These are phyloP conservation scores for Acanthosepion lycidas DNA, from an alignment of 2,888 invertebrate species.

Conservation along the genomic window DNA sequence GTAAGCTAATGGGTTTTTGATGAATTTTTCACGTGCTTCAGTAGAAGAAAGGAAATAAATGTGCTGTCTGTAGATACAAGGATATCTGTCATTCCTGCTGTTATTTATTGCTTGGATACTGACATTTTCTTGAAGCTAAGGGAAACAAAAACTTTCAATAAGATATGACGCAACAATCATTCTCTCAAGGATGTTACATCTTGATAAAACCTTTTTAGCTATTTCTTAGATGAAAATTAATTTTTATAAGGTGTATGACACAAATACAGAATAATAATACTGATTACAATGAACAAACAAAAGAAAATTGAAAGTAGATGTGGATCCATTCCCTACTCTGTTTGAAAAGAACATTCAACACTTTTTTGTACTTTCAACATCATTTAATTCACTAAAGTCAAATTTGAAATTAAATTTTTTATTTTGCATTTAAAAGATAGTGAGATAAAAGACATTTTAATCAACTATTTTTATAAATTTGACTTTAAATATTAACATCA, in stretches of 20 bases:
- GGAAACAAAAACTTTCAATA: not conserved
- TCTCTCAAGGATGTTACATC: not conserved
- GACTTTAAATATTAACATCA: not conserved
- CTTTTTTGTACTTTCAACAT: no score
- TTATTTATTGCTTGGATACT: constrained; percentile 73
- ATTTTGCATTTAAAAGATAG: not conserved
- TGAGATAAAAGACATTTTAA: not conserved
- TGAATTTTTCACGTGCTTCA: constrained; percentile 69
- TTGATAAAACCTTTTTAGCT: no score
- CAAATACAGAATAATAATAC: no score
- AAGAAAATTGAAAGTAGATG: no score
- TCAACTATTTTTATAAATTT: not conserved
- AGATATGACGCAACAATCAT: not conserved
- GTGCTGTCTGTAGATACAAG: constrained; percentile 72
- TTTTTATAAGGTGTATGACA: no score
- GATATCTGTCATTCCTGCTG: constrained; percentile 66
- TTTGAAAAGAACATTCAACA: no score
- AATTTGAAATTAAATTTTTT: no score
- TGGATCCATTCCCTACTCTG: no score
- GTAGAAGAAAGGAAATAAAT: constrained; percentile 72
- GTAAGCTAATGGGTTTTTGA: constrained; percentile 71
- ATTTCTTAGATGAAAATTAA: no score
- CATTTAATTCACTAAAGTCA: no score
- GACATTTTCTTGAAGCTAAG: constrained; percentile 70
- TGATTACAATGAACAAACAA: no score